These are phyloP conservation scores for Alces alces DNA, from an alignment of 2,113 vertebrate species.

Conservation along the genomic window DNA sequence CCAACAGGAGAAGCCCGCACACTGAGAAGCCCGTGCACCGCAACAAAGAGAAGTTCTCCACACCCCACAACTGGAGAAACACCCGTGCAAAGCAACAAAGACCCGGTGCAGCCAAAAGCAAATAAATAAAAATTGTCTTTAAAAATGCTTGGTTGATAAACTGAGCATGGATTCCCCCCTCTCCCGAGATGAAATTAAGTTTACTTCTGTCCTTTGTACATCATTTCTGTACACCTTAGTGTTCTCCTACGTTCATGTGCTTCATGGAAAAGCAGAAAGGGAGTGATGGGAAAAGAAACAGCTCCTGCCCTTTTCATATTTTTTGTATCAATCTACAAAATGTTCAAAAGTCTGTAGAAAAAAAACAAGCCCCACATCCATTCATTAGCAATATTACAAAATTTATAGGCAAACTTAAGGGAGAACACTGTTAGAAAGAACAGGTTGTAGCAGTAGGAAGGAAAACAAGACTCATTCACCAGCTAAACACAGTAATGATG, in stretches of 20 bases:
- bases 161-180: background rate
- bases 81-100: background rate
- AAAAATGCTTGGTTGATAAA: background rate
- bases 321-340: background rate
- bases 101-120: background rate
- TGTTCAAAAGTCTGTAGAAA: background rate
- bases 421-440: background rate
- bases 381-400: background rate
- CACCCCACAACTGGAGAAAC: rapidly evolving
- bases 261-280: background rate
- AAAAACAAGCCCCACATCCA: background rate
- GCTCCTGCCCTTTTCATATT: background rate
- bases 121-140: background rate
- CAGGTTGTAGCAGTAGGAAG: background rate
- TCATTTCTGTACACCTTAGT: background rate
- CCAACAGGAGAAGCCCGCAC: rapidly evolving
- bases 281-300: background rate
- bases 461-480: background rate
- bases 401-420: background rate
- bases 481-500: background rate
- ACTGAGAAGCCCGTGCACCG: rapidly evolving
- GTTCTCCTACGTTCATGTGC: background rate
- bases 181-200: background rate
- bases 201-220: background rate
- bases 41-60: background rate